Evolutionary conservation across 1,140 invertebrate species (phyloP).

Genomic region (Sitodiplosis mosellana): DNA sequence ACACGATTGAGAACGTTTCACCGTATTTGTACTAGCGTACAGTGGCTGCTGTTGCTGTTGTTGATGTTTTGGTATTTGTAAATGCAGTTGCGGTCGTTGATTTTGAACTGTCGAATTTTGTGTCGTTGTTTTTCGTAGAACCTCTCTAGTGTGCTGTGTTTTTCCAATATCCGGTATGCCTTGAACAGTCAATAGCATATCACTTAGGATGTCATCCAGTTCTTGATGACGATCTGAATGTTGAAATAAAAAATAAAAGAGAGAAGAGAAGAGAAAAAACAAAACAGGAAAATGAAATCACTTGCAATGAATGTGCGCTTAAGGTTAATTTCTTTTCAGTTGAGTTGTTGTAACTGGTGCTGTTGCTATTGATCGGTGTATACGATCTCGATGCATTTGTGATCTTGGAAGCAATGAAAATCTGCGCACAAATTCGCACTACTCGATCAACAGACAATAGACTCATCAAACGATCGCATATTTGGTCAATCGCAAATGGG

Average conservation of each 20-base stretch:
- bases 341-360: too few species aligned
- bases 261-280: background rate
- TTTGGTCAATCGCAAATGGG: too few species aligned
- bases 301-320: too few species aligned
- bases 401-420: too few species aligned
- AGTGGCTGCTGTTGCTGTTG: background rate
- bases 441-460: too few species aligned
- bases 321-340: too few species aligned
- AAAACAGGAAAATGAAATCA: too few species aligned
- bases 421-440: too few species aligned
- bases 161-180: conserved; percentile 4
- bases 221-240: conserved; percentile 3
- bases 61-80: too few species aligned
- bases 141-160: background rate
- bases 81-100: background rate
- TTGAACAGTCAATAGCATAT: conserved; percentile 6
- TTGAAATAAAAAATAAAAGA: background rate
- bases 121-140: background rate
- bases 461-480: too few species aligned
- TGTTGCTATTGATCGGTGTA: too few species aligned
- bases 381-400: too few species aligned
- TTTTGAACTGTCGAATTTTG: background rate
- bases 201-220: conserved; percentile 6
- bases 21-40: background rate
- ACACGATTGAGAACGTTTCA: background rate